These are phyloP conservation scores for Acanthopleura granulata DNA, from an alignment of 2,888 invertebrate species.

Conservation along the genomic window DNA sequence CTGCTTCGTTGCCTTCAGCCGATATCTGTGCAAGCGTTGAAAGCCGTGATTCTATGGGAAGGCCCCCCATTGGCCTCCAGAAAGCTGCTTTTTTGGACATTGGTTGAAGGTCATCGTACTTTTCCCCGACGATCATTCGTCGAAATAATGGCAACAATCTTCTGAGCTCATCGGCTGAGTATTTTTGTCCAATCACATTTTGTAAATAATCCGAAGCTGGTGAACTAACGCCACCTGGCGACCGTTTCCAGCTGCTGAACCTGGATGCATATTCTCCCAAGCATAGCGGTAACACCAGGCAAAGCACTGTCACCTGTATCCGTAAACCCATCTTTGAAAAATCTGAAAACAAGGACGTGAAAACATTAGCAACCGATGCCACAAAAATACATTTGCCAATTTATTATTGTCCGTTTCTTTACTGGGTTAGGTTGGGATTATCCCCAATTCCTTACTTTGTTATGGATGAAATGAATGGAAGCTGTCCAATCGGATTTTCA, in stretches of 20 bases:
- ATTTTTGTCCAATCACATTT: constrained; percentile 16
- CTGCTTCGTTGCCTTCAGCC: not conserved
- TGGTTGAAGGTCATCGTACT: not conserved
- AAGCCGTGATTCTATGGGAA: constrained; percentile 1
- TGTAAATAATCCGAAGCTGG: not conserved
- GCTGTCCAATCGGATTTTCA: no score
- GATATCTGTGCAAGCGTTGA: not conserved
- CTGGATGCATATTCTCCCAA: not conserved
- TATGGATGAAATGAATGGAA: no score
- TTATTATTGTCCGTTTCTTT: no score
- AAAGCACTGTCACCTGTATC: not conserved
- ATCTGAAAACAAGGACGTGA: not conserved
- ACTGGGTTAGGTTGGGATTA: no score
- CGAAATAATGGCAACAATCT: constrained; percentile 13
- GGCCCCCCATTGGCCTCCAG: constrained; percentile 13
- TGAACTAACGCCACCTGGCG: not conserved
- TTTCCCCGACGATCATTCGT: not conserved
- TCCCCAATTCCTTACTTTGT: no score
- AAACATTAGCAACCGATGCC: not conserved
- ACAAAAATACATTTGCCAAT: not conserved
- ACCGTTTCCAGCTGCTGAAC: not conserved
- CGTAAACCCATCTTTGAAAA: constrained; percentile 1
- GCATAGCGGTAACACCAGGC: constrained; percentile 10
- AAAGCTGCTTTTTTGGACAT: constrained; percentile 16
- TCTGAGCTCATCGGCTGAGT: constrained; percentile 1